Conservation (phyloP, 2,888 invertebrate genomes). For the Caenorhabditis imperialis region DNA sequence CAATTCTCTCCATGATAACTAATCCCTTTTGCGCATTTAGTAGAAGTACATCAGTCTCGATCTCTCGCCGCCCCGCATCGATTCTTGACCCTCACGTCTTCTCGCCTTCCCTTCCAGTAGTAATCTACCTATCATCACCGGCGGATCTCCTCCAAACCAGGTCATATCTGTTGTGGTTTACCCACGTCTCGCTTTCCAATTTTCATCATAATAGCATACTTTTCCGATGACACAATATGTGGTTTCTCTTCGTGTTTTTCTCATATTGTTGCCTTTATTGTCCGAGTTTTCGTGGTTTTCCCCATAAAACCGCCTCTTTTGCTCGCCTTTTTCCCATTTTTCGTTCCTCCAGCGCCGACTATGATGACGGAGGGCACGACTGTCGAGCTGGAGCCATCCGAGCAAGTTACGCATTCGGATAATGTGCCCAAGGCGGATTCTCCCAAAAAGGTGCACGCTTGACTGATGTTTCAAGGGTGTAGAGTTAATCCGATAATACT, state of each 20-base stretch:
- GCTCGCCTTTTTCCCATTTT: too few relatives aligned
- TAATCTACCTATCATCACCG: slow-evolving; percentile 20
- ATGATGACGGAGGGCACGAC: slow-evolving; percentile 57
- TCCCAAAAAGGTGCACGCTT: slow-evolving; percentile 45
- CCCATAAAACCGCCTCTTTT: too few relatives aligned
- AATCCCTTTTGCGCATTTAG: too few relatives aligned
- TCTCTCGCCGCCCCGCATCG: slow-evolving; percentile 43
- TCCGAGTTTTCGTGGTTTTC: too few relatives aligned
- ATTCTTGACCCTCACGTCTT: slow-evolving; percentile 16
- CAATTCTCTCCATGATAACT: too few relatives aligned
- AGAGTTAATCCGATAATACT: too few relatives aligned
- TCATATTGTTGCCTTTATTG: neutral
- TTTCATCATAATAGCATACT: neutral
- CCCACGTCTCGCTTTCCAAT: neutral
- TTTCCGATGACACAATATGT: slow-evolving; percentile 7
- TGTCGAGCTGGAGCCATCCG: slow-evolving; percentile 62
- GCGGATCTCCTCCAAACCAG: slow-evolving; percentile 36
- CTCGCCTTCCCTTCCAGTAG: neutral
- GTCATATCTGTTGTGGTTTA: slow-evolving; percentile 19
- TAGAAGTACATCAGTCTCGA: slow-evolving; percentile 36
- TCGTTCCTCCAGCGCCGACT: neutral
- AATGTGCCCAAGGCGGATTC: slow-evolving; percentile 34
- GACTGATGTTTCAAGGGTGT: too few relatives aligned
- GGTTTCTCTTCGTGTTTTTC: slow-evolving; percentile 5
- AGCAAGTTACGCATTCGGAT: slow-evolving; percentile 52